Percentiles rank a stretch among this genome's conserved stretches.
Evolutionary conservation across 1,140 invertebrate species (phyloP).

Genomic region (Aphelinus certus): DNA sequence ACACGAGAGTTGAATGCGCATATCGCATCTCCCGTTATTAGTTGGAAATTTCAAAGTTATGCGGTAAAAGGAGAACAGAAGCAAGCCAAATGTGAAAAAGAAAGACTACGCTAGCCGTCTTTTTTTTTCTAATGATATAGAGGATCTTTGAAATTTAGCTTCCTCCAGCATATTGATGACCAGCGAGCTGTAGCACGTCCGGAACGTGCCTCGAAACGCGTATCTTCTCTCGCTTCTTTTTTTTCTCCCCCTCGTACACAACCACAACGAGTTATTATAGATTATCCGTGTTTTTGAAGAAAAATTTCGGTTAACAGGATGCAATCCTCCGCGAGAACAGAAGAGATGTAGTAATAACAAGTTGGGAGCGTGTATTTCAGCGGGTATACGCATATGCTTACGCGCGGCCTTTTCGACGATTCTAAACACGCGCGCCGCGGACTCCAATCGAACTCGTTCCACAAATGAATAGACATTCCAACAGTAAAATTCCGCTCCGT

Average conservation of each 20-base stretch:
- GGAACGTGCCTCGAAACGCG: background rate
- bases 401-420: background rate
- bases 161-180: constrained; percentile 17
- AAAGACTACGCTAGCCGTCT: constrained; percentile 10
- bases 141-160: constrained; percentile 2
- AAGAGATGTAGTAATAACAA: background rate
- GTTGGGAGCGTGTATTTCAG: background rate
- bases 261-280: too few species aligned
- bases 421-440: background rate
- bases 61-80: background rate
- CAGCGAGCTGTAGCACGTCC: background rate
- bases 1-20: too few species aligned
- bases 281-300: too few species aligned
- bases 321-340: background rate
- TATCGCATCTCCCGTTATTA: constrained; percentile 1
- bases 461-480: constrained; percentile 10
- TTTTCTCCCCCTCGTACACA: background rate
- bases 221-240: constrained; percentile 7
- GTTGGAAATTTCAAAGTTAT: background rate
- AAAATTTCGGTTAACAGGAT: too few species aligned
- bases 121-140: constrained; percentile 12
- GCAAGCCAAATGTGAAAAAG: constrained; percentile 15
- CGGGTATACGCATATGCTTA: background rate
- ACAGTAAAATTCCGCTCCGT: background rate
- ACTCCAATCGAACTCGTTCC: constrained; percentile 5